Conservation (phyloP, 2,888 invertebrate genomes). For the Phaedon cochleariae region DNA sequence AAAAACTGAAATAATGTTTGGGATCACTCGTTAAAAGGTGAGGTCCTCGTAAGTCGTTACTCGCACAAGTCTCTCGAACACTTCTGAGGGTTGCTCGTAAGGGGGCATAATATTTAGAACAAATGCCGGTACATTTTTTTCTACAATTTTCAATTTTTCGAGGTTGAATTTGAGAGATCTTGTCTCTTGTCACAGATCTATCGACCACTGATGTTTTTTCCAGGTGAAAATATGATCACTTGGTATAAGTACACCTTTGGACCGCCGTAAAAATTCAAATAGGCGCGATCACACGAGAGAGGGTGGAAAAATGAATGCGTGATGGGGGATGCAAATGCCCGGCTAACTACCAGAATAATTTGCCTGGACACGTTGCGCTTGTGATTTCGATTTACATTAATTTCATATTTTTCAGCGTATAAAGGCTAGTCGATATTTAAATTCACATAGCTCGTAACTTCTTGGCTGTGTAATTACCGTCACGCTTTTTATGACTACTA, state of each 20-base stretch:
- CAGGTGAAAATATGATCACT: too few species aligned
- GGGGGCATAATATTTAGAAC: too few species aligned
- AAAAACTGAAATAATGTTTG: too few species aligned
- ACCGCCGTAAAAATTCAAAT: conserved; percentile 33
- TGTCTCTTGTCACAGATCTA: too few species aligned
- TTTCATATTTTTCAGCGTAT: conserved; percentile 62
- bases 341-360: conserved; percentile 62
- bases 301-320: conserved; percentile 54
- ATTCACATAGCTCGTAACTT: conserved; percentile 46
- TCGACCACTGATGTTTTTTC: too few species aligned
- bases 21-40: too few species aligned
- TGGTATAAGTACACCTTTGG: conserved; percentile 15
- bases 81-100: too few species aligned
- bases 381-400: conserved; percentile 64
- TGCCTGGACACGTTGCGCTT: conserved; percentile 63
- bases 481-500: conserved; percentile 43
- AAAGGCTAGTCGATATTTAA: conserved; percentile 58
- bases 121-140: too few species aligned
- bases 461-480: conserved; percentile 39
- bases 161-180: too few species aligned
- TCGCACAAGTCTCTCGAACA: too few species aligned
- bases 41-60: too few species aligned
- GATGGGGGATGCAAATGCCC: conserved; percentile 61
- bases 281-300: conserved; percentile 39
- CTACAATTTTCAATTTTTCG: too few species aligned